A percentile compares a stretch with the other conserved stretches of the same genome.
phyloP scores from a whole-genome alignment of 2,888 invertebrate genomes.

The Deilephila elpenor region DNA sequence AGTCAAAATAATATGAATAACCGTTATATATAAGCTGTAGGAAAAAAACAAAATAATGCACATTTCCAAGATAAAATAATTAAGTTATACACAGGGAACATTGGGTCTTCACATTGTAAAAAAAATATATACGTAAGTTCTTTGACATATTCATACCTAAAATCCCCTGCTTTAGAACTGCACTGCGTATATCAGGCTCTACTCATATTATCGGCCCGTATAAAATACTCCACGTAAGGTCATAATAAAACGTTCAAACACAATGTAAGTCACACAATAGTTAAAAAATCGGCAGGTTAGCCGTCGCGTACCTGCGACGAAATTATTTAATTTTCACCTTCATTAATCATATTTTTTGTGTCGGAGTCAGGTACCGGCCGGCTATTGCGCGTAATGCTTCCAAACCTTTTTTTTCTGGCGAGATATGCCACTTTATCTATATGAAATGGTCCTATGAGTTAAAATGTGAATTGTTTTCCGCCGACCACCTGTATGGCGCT shows the following conservation, averaged over 20 bases:
- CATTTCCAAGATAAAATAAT: no score
- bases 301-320: conserved; percentile 64
- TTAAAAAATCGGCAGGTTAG: conserved; percentile 53
- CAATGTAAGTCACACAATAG: background rate
- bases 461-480: conserved; percentile 7
- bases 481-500: background rate
- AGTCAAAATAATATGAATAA: no score
- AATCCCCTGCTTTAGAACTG: no score
- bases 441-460: conserved; percentile 14
- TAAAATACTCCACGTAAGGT: background rate
- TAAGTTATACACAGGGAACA: no score
- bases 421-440: conserved; percentile 10
- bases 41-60: no score
- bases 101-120: no score
- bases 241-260: background rate
- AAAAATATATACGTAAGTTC: no score
- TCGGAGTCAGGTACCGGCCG: conserved; percentile 57
- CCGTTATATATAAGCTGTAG: no score
- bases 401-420: conserved; percentile 57
- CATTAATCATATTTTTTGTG: conserved; percentile 82
- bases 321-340: conserved; percentile 77
- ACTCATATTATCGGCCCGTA: conserved; percentile 7
- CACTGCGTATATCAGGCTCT: no score
- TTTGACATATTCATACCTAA: no score
- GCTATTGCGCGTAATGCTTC: conserved; percentile 61